Evolutionary conservation across 2,888 invertebrate genomes (phyloP), one percentile per base, ranked within the genome.

Genomic region (Chymomyza fuscimana): DNA sequence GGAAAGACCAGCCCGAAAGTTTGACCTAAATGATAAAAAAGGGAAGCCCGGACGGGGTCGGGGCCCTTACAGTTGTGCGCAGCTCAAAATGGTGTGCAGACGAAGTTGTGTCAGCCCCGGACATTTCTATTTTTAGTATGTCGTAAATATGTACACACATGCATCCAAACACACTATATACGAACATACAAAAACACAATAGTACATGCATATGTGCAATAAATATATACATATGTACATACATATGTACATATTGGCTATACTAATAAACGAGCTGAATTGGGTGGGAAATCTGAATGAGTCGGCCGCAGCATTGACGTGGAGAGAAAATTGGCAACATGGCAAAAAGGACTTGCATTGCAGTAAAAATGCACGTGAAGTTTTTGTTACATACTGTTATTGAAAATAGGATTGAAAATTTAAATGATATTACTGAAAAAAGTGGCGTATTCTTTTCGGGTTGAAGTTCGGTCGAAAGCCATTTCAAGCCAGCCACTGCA

Each of bases 401-500:
- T 25, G 25, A 25, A 25, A 25, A 25, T 3, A 4, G 2, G 25
- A 25, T 25, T 25, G 25, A 3, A 3, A 25, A 25, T 25, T 25
- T 25, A 25, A 25, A 25, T 4, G 4, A 4, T 25, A 25, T 25
- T 25, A 4, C 4, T 25, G 3, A 25, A 25, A 25, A 25, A 22
- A 25, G 1, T 3, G 25, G 4, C 25, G 4, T 3, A 25, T 25
- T 25, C 25, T 25, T 25, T 25, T 25, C 4, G 25, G 25, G 1
- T 25, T 25, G 25, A 25, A 25, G 25, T 25, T 15, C 69, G 79
- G 74, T 74, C 80, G 77, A 73, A 74, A 73, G 74, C 74, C 74
- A 69, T 32, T 32, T 32, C 32, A 32, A 9, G 1, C 7, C 32
- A 0, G 32, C 32, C 9, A 32, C 32, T 32, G 32, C 9, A 7